These are phyloP conservation scores for Porites australiensis DNA, from an alignment of 64 coral and sea anemone species.

Conservation along the genomic window DNA sequence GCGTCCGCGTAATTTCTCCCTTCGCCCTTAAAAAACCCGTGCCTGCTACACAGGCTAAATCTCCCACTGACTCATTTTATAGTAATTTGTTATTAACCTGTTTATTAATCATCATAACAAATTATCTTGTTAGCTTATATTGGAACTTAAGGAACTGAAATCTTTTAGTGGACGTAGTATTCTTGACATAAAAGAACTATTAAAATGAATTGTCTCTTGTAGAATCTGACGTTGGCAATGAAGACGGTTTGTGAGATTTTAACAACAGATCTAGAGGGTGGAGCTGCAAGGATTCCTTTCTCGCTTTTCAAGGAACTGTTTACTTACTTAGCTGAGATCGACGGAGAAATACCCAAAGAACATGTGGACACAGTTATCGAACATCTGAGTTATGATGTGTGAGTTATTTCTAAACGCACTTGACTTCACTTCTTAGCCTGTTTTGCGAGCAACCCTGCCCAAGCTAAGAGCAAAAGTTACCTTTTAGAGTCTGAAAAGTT, in stretches of 20 bases:
- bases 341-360: slow-evolving; percentile 95
- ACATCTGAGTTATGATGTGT: slow-evolving; percentile 98
- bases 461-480: too few species aligned
- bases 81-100: too few species aligned
- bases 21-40: too few species aligned
- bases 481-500: too few species aligned
- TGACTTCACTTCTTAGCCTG: background rate
- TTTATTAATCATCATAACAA: too few species aligned
- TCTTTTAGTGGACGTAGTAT: background rate
- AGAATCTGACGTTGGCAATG: slow-evolving; percentile 94
- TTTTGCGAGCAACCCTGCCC: too few species aligned
- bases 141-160: too few species aligned
- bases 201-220: background rate
- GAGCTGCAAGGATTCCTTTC: slow-evolving; percentile 86
- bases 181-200: background rate
- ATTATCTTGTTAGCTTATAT: too few species aligned
- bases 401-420: background rate
- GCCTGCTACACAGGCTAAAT: too few species aligned
- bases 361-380: slow-evolving; percentile 94
- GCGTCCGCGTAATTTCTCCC: too few species aligned
- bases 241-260: slow-evolving; percentile 98
- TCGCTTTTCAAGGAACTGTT: slow-evolving; percentile 95
- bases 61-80: too few species aligned
- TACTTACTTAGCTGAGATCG: slow-evolving; percentile 89
- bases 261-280: slow-evolving; percentile 93